Percentiles rank a stretch among this genome's conserved stretches.
These are phyloP conservation scores for Zaprionus camerounensis DNA, from an alignment of 1,140 invertebrate species.

Conservation along the genomic window DNA sequence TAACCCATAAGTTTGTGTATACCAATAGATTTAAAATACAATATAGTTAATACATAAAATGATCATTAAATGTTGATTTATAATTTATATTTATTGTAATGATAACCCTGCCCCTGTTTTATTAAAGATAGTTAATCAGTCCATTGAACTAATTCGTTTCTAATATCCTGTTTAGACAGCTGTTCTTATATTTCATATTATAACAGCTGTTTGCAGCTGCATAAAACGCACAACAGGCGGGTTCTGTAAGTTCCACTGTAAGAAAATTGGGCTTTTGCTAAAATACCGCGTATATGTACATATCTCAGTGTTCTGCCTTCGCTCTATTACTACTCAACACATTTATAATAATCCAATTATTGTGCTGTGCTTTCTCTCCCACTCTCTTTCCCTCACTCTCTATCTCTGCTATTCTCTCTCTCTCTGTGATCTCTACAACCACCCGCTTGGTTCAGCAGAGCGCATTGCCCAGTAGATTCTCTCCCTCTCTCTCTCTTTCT, in stretches of 20 bases:
- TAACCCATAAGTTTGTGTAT: no score
- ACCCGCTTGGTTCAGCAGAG: conserved; percentile 17
- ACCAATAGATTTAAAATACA: no score
- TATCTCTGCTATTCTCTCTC: background rate
- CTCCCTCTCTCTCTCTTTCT: background rate
- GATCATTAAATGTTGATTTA: background rate
- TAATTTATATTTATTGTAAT: background rate
- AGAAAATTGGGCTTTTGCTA: conserved; percentile 3
- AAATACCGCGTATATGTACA: background rate
- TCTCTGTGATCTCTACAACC: conserved; percentile 40
- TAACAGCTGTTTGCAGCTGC: conserved; percentile 28
- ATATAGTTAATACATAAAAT: no score
- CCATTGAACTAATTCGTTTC: background rate
- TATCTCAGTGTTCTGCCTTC: conserved; percentile 21
- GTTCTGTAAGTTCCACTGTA: conserved; percentile 8
- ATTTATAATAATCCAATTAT: conserved; percentile 40
- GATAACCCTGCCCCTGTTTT: no score
- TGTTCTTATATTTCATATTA: conserved; percentile 40
- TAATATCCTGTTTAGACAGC: conserved; percentile 28
- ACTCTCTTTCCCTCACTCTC: background rate
- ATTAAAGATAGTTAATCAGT: background rate
- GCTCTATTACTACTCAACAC: conserved; percentile 6
- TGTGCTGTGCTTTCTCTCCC: conserved; percentile 18
- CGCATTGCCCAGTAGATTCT: conserved; percentile 8
- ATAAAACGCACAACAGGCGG: background rate